These are phyloP conservation scores for Sipha maydis DNA, from an alignment of 2,888 invertebrate genomes.

Conservation along the genomic window DNA sequence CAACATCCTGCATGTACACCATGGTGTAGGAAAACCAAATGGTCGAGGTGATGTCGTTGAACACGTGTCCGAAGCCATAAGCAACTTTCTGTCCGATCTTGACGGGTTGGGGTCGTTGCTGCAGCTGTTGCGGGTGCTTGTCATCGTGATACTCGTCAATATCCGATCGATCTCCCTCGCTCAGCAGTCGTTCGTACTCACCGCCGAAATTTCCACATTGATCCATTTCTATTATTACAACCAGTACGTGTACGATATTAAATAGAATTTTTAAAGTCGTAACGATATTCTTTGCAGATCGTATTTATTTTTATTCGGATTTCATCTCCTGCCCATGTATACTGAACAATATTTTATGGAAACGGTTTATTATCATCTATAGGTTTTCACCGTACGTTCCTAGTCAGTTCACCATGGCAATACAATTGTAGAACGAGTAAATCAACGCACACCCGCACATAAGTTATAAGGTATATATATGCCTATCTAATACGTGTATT, in stretches of 20 bases:
- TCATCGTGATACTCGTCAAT: neutral
- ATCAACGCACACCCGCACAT: too few relatives aligned
- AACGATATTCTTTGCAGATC: too few relatives aligned
- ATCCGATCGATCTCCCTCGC: constrained; percentile 8
- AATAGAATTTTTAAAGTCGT: too few relatives aligned
- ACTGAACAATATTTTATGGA: neutral
- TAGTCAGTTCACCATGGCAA: too few relatives aligned
- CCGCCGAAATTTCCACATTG: neutral
- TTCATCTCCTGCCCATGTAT: too few relatives aligned
- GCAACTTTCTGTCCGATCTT: constrained; percentile 67
- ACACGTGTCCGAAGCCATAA: constrained; percentile 82
- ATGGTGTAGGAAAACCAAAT: constrained; percentile 70
- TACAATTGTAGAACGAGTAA: too few relatives aligned
- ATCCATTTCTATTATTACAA: neutral
- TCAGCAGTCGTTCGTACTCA: constrained; percentile 47
- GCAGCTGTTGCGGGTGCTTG: neutral
- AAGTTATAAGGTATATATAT: too few relatives aligned
- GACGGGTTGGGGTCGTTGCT: neutral
- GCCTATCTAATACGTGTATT: too few relatives aligned
- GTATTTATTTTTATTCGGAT: too few relatives aligned
- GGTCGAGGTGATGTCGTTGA: constrained; percentile 91
- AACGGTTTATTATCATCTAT: neutral
- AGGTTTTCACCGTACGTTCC: neutral
- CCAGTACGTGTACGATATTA: too few relatives aligned
- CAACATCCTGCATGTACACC: constrained; percentile 68